Percentiles rank a stretch among this genome's conserved stretches.
phyloP scores from a whole-genome alignment of 2,888 invertebrate genomes.

The Drosophila nigricruria region DNA sequence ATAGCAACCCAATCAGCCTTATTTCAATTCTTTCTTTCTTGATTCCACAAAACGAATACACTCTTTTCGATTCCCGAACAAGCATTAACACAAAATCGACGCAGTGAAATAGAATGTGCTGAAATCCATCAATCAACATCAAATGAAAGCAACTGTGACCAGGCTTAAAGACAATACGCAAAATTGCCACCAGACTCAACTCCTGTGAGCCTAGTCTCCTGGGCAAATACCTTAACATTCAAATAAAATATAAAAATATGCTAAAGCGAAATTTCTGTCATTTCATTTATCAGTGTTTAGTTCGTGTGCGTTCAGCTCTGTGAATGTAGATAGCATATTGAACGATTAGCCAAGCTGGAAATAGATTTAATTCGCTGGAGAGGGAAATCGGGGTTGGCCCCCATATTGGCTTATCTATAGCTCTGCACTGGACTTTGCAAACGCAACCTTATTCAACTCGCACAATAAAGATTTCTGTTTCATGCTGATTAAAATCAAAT shows the following conservation, averaged over 20 bases:
- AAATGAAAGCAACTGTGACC: slow-evolving; percentile 47
- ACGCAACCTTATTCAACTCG: not conserved
- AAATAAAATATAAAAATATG: not conserved
- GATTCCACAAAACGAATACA: not conserved
- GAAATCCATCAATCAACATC: slow-evolving; percentile 53
- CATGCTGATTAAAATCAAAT: slow-evolving; percentile 29
- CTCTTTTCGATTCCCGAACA: not conserved
- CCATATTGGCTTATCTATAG: slow-evolving; percentile 29
- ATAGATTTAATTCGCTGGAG: slow-evolving; percentile 13
- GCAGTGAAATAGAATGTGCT: slow-evolving; percentile 3
- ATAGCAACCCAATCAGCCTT: too few species aligned
- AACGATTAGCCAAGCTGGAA: slow-evolving; percentile 17
- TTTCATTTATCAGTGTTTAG: not conserved
- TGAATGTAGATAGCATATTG: not conserved
- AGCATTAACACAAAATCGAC: not conserved
- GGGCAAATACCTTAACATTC: not conserved
- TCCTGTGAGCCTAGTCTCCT: not conserved
- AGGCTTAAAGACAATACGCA: slow-evolving; percentile 19
- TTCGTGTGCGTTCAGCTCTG: not conserved
- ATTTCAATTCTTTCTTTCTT: not conserved
- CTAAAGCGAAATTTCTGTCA: not conserved
- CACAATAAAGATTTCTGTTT: slow-evolving; percentile 30
- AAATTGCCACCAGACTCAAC: not conserved
- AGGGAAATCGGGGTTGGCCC: not conserved
- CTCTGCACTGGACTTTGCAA: slow-evolving; percentile 30